phyloP scores from a whole-genome alignment of 2,797 vertebrate genomes.

The Borostomias antarcticus region DNA sequence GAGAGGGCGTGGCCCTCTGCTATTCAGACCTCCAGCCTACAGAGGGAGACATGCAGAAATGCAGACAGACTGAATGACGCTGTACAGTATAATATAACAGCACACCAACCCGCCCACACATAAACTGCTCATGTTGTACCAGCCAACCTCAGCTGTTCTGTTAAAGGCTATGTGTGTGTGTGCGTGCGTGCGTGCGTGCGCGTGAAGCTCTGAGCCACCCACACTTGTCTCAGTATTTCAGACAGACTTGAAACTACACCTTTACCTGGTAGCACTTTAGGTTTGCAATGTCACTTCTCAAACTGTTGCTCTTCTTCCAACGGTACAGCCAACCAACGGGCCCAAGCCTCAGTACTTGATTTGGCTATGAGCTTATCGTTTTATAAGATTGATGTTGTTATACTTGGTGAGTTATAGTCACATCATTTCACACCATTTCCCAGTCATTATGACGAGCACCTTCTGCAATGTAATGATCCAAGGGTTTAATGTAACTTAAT shows the following conservation, averaged over 20 bases:
- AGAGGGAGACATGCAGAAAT: constrained; percentile 68
- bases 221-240: constrained; percentile 36
- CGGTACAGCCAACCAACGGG: background rate
- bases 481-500: too few relatives aligned
- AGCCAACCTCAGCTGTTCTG: constrained; percentile 31
- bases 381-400: constrained; percentile 2
- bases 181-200: constrained; percentile 9
- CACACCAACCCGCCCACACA: constrained; percentile 21
- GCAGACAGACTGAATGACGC: constrained; percentile 43
- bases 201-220: constrained; percentile 41
- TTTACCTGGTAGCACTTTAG: constrained; percentile 54
- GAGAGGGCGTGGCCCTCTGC: constrained; percentile 25
- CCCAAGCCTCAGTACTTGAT: constrained; percentile 42
- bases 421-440: too few relatives aligned
- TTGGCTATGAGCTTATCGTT: background rate
- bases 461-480: too few relatives aligned
- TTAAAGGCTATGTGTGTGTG: constrained; percentile 23
- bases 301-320: too few relatives aligned
- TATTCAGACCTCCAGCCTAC: constrained; percentile 53
- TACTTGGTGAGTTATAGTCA: too few relatives aligned
- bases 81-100: constrained; percentile 15
- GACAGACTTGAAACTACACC: constrained; percentile 28
- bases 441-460: too few relatives aligned
- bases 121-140: constrained; percentile 1
- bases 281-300: constrained; percentile 30